A percentile compares a stretch with the other conserved stretches of the same genome.
Evolutionary conservation across 2,797 vertebrate species (phyloP).

Genomic region (Bryconaethiops microstoma): DNA sequence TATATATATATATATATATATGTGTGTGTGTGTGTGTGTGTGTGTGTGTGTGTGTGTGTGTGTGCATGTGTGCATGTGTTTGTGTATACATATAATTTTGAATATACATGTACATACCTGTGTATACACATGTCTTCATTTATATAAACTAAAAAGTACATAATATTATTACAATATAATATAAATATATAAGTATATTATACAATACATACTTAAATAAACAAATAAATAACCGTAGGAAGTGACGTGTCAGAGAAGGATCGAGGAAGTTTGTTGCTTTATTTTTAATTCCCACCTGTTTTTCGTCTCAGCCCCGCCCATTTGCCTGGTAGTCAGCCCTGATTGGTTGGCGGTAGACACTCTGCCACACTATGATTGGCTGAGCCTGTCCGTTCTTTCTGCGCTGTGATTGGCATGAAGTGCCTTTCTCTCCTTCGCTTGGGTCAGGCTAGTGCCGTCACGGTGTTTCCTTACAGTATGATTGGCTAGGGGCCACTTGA

Average conservation of each 20-base stretch:
- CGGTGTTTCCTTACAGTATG: neutral
- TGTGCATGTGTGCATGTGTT: no score
- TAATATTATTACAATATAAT: no score
- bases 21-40: no score
- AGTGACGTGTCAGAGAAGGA: constrained; percentile 73
- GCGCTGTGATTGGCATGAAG: neutral
- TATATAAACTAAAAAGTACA: neutral
- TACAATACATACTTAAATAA: neutral
- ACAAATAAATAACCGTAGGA: constrained; percentile 62
- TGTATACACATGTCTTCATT: no score
- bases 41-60: no score
- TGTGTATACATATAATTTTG: no score
- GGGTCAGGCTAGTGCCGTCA: neutral
- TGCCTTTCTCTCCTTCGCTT: no score
- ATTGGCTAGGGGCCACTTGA: neutral
- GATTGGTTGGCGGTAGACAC: no score
- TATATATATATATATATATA: no score
- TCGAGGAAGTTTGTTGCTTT: constrained; percentile 78
- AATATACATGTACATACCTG: no score
- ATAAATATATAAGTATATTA: neutral
- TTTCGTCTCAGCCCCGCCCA: neutral
- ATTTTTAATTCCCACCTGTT: neutral
- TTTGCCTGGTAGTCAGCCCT: neutral
- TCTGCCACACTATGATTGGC: neutral
- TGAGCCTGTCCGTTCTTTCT: no score